Evolutionary conservation across 2,888 invertebrate species (phyloP).

Genomic region (Drosophila cyrtoloma): DNA sequence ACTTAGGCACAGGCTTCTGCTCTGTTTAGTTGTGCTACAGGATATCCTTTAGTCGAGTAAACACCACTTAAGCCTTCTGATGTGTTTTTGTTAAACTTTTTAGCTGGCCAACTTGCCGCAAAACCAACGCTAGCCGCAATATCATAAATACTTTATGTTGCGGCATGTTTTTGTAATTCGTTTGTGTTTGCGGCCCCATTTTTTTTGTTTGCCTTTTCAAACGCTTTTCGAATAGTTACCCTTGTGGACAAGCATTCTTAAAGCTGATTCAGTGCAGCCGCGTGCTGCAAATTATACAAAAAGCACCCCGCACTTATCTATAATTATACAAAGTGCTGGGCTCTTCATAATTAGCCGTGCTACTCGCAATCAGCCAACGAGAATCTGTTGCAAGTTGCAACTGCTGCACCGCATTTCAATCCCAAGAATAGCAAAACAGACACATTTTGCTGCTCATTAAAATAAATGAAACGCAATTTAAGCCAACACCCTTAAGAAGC

Average conservation of each 20-base stretch:
- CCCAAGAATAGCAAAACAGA: background rate
- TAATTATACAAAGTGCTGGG: constrained; percentile 73
- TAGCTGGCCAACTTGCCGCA: constrained; percentile 44
- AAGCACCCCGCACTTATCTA: constrained; percentile 49
- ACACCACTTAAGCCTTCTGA: background rate
- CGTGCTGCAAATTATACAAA: constrained; percentile 31
- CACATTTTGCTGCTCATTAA: constrained; percentile 40
- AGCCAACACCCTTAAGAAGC: background rate
- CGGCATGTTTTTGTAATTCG: constrained; percentile 59
- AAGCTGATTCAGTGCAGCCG: constrained; percentile 9
- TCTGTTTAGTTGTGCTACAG: background rate
- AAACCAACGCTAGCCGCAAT: constrained; percentile 56
- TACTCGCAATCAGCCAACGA: constrained; percentile 39
- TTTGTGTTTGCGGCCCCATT: constrained; percentile 43
- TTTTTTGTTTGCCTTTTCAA: constrained; percentile 20
- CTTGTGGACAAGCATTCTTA: constrained; percentile 5
- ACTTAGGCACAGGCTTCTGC: background rate
- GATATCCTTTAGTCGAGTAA: background rate
- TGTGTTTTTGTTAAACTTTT: constrained; percentile 36
- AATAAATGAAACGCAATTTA: background rate
- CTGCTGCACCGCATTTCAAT: constrained; percentile 37
- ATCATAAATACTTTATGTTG: constrained; percentile 78
- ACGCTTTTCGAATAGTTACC: constrained; percentile 49
- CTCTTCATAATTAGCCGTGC: constrained; percentile 61
- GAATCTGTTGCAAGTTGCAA: constrained; percentile 35